Evolutionary conservation across 1,140 invertebrate species (phyloP).

Genomic region (Dysdera silvatica): DNA sequence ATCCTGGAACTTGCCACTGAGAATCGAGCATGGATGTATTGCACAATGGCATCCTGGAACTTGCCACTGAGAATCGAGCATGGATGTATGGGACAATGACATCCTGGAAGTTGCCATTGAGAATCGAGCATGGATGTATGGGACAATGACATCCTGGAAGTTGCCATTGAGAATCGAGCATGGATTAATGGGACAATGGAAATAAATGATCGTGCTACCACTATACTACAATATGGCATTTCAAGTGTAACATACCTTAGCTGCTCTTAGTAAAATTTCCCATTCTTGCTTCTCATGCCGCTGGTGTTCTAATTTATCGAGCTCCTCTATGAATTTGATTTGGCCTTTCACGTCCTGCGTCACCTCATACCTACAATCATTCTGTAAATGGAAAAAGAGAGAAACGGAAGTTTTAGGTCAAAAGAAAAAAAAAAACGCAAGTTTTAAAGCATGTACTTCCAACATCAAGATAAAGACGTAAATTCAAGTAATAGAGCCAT

Average conservation of each 20-base stretch:
- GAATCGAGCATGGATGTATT: too few species aligned
- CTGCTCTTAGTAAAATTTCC: constrained; percentile 81
- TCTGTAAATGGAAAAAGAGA: constrained; percentile 46
- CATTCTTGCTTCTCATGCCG: constrained; percentile 88
- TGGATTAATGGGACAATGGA: too few species aligned
- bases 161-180: too few species aligned
- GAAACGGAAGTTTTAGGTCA: constrained; percentile 16
- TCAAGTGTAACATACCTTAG: constrained; percentile 68
- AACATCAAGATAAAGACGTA: background rate
- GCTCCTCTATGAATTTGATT: constrained; percentile 89
- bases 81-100: too few species aligned
- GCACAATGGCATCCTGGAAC: too few species aligned
- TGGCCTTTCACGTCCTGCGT: constrained; percentile 85
- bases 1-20: too few species aligned
- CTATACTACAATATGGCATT: too few species aligned
- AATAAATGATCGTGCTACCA: too few species aligned
- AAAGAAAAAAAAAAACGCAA: background rate
- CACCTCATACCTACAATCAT: constrained; percentile 77
- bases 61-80: too few species aligned
- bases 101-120: too few species aligned
- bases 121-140: too few species aligned
- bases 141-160: too few species aligned
- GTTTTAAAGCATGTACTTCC: background rate
- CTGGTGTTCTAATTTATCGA: constrained; percentile 87
- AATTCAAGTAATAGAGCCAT: background rate